Base-by-base conservation (phyloP, 2,113 vertebrate species). In the Trinectes maculatus region DNA sequence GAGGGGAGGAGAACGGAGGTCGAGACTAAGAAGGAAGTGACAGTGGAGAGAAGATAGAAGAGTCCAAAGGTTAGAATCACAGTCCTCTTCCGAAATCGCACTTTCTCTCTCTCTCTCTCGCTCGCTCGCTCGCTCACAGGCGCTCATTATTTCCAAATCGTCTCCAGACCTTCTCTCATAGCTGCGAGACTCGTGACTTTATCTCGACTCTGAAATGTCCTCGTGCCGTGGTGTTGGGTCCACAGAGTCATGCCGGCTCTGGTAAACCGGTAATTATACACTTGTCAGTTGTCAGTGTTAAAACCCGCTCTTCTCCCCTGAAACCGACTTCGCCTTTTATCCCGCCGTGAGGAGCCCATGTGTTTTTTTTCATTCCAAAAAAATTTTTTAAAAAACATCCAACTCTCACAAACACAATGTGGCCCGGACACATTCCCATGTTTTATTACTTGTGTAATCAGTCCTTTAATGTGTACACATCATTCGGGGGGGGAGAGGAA, bases 181-280 rank as follows among this genome's bases (percentile, higher is more conserved):
- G 3, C 21, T 55, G 8, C 43, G 49, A 59, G 49, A 60, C 40
- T 72, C 58, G 44, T 26, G 25, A n/a, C 73, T 72, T 74, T 51
- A 49, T 36, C 34, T 8, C 25, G 40, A 21, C 55, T 76, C 40
- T 42, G 40, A 66, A 47, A 54, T 69, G 6, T 60, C 53, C 51
- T 53, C 31, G 40, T 60, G 34, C 28, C 49, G 46, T 7, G 0
- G 42, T 64, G 25, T 47, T 54, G 53, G 61, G 25, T 65, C 24
- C 49, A 57, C 43, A n/a, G 12, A 68, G 70, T 49, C 53, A 40
- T 2, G 1, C 43, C 33, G 55, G 29, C 53, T 71, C 24, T 42
- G 65, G 42, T 57, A 54, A 71, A 71, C 54, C 76, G 59, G 36
- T 71, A 74, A 76, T 78, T 69, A 53, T 67, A 54, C 16, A 56